These are phyloP conservation scores for Peromyscus nudipes DNA, from an alignment of 2,797 vertebrate species.

Conservation along the genomic window DNA sequence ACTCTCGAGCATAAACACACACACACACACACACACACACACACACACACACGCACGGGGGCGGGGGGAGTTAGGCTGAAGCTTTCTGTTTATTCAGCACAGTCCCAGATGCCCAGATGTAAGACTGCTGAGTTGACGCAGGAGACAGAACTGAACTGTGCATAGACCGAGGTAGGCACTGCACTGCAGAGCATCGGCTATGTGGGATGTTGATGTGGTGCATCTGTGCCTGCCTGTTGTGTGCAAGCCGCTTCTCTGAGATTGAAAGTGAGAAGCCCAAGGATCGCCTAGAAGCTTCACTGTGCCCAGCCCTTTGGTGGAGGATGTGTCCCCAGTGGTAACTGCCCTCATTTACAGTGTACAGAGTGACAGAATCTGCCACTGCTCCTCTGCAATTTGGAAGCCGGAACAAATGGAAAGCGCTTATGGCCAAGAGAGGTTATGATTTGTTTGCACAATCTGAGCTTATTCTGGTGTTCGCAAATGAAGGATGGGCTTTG, in stretches of 20 bases:
- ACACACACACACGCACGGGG: too few species aligned
- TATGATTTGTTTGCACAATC: conserved; percentile 68
- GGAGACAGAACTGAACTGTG: conserved; percentile 59
- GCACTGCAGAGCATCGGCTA: conserved; percentile 46
- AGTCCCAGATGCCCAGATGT: conserved; percentile 64
- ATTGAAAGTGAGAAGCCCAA: conserved; percentile 85
- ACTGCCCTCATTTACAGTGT: conserved; percentile 82
- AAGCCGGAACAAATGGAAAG: conserved; percentile 77
- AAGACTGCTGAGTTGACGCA: conserved; percentile 56
- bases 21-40: too few species aligned
- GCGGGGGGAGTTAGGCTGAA: conserved; percentile 73
- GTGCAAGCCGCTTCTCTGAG: conserved; percentile 82
- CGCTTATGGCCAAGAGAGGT: conserved; percentile 78
- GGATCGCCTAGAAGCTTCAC: conserved; percentile 44
- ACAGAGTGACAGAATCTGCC: conserved; percentile 72
- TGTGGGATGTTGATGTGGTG: conserved; percentile 86
- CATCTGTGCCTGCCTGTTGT: conserved; percentile 87
- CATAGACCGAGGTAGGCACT: conserved; percentile 42
- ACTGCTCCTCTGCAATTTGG: conserved; percentile 78
- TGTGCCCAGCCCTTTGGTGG: conserved; percentile 55
- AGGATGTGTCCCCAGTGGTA: conserved; percentile 67
- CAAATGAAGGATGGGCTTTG: conserved; percentile 66
- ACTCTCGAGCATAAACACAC: too few species aligned
- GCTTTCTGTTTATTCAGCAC: conserved; percentile 69
- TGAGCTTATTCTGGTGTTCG: conserved; percentile 54